phyloP scores from a whole-genome alignment of 1,140 invertebrate species.

The Diploscapter pachys region DNA sequence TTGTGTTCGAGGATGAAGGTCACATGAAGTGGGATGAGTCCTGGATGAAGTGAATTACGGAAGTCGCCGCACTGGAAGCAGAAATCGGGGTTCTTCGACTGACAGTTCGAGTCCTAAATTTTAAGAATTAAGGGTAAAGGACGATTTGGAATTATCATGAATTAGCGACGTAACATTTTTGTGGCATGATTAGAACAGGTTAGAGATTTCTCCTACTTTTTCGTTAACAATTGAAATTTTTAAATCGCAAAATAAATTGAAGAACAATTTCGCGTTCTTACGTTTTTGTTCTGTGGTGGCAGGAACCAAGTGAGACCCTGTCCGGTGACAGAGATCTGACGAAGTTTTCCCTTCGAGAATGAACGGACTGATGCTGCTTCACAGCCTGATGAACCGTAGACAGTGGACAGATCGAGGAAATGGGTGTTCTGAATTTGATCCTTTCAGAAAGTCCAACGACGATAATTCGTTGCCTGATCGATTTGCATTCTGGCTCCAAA shows the following conservation, averaged over 20 bases:
- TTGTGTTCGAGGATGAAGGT: constrained; percentile 35
- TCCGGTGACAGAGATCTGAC: neutral
- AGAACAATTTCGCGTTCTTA: neutral
- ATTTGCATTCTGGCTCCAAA: constrained; percentile 28
- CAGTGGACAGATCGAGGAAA: constrained; percentile 26
- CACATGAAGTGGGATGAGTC: constrained; percentile 28
- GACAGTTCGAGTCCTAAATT: constrained; percentile 27
- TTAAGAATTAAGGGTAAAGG: no score
- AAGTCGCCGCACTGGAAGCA: constrained; percentile 32
- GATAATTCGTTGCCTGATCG: neutral
- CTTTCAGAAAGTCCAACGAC: no score
- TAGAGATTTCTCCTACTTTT: no score
- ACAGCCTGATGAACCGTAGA: constrained; percentile 28
- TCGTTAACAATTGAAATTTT: no score
- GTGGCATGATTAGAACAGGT: no score
- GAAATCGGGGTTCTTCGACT: constrained; percentile 23
- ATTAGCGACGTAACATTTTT: no score
- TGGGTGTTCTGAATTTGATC: constrained; percentile 22
- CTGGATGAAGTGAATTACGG: constrained; percentile 34
- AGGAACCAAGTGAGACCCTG: constrained; percentile 9
- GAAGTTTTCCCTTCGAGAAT: constrained; percentile 5
- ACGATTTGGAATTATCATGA: no score
- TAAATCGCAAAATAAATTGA: no score
- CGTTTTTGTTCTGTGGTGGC: constrained; percentile 28
- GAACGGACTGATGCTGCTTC: constrained; percentile 13